Evolutionary conservation across 2,888 invertebrate genomes (phyloP), one percentile per base, ranked within the genome.

Genomic region (Trichogramma dendrolimi): DNA sequence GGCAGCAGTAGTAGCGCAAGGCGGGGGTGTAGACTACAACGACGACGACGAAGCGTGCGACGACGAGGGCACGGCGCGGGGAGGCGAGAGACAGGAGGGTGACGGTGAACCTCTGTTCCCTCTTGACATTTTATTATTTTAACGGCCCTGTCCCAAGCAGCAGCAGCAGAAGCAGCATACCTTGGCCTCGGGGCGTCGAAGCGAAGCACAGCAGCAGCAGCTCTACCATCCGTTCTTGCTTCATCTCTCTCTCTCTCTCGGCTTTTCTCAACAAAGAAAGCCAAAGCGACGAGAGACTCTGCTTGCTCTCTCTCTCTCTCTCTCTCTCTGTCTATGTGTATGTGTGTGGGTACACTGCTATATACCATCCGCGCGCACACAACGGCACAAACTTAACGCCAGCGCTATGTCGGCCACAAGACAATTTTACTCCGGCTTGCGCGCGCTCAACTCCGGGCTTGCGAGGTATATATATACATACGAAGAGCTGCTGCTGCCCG

Each of bases 81-180:
- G 54, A 27, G 27, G 56, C 38, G 50, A 51, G 55, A 48, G 55
- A 50, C 11, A 44, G 55, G 60, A 54, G 66, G 63, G 62, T 60
- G 64, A 67, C 61, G 63, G 63, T 67, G 66, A 65, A 68, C 68
- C 68, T 67, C 65, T 67, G 62, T 55, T 60, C 59, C 27, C 53
- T 62, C 51, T 50, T 57, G 60, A 55, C 58, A 61, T 63, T 63
- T 63, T 63, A 63, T 63, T 63, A 63, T 63, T 63, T 63, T 63
- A 63, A 63, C 60, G 63, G 60, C 58, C 58, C 63, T 61, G 60
- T 63, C 58, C 58, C 58, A 41, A 60, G 61, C 27, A 27, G 27
- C 27, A 27, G 27, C 27, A 27, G 27, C 27, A 27, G 27, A 27
- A 27, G 27, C 27, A 27, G 27, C 60, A 63, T 61, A 61, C 58